Base-by-base conservation (phyloP, 2,888 invertebrate species). In the Xestoiulus laeticollis region DNA sequence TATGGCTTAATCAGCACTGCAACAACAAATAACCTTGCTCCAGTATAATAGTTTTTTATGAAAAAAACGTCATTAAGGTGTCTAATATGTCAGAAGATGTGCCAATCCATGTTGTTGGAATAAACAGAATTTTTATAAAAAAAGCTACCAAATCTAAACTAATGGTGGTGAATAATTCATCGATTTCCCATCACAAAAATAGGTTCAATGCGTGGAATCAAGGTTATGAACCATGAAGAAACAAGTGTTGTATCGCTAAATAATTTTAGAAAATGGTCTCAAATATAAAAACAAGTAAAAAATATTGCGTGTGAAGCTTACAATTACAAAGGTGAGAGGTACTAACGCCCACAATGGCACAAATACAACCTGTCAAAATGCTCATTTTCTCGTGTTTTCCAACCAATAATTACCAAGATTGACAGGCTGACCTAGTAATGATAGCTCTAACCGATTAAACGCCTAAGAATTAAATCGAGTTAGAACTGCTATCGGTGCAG, bases 271-370 rank as follows among this genome's bases (percentile, higher is more conserved):
- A 59, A 59, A 59, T 38, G 3, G 38, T 5, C 38, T 59, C 16
- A 53, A 22, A 22, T 8, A 22, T 6, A 22, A 59, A 59, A 22
- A 22, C 6, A 22, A 59, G 59, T 59, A 59, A 59, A 53, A 59
- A 59, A 22, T 22, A 59, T 59, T 22, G 59, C 59, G 59, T 59
- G 59, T 10, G 6, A 59, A 59, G 22, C 33, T 26, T 38, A 32
- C n/a, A 84, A 43, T 84, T 84, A 38, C 38, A 84, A 84, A 84
- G 19, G 84, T 84, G 43, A 84, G 38, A 84, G 38, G 43, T 22
- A n/a, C 43, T 32, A 30, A 30, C 84, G 38, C 43, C 84, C 33
- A 84, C 33, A 84, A 84, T 16, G 33, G 84, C n/a, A 59, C 22
- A 59, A 59, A 59, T 22, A 19, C 59, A 59, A 59, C 59, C 59